These are phyloP conservation scores for Hystrix brachyura DNA, from an alignment of 2,113 vertebrate genomes.

Conservation along the genomic window DNA sequence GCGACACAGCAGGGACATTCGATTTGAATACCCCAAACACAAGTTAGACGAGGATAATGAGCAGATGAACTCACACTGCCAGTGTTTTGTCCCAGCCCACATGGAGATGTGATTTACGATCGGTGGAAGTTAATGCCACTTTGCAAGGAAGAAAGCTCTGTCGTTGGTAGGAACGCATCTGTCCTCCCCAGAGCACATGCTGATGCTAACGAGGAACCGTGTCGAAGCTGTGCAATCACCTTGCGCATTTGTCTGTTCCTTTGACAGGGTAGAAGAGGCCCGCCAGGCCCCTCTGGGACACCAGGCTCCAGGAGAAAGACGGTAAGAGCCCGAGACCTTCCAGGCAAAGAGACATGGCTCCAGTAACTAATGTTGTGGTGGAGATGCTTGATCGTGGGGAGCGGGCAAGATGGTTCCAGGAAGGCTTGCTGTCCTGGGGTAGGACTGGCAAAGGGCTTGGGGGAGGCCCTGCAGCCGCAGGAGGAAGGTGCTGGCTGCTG, in stretches of 20 bases:
- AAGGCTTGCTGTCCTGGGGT: neutral
- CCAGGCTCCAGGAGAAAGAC: conserved; percentile 69
- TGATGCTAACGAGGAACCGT: neutral
- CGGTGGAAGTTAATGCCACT: no score
- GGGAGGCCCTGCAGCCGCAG: neutral
- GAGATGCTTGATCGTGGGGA: neutral
- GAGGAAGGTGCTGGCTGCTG: neutral
- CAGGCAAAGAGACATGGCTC: neutral
- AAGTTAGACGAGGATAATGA: neutral
- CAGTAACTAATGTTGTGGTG: neutral
- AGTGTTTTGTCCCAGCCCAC: neutral
- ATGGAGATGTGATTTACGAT: neutral
- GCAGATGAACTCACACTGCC: neutral
- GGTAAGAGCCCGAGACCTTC: conserved; percentile 69
- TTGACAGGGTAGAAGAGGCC: conserved; percentile 81
- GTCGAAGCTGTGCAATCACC: neutral
- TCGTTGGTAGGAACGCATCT: rapidly evolving
- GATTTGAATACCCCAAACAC: neutral
- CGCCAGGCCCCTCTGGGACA: conserved; percentile 63
- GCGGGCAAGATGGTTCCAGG: neutral
- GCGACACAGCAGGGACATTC: neutral
- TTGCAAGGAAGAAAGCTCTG: neutral
- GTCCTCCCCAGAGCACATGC: neutral
- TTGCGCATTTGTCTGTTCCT: neutral
- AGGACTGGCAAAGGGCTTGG: neutral